These are phyloP conservation scores for Drosophila arizonae DNA, from an alignment of 1,140 invertebrate species.

Conservation along the genomic window DNA sequence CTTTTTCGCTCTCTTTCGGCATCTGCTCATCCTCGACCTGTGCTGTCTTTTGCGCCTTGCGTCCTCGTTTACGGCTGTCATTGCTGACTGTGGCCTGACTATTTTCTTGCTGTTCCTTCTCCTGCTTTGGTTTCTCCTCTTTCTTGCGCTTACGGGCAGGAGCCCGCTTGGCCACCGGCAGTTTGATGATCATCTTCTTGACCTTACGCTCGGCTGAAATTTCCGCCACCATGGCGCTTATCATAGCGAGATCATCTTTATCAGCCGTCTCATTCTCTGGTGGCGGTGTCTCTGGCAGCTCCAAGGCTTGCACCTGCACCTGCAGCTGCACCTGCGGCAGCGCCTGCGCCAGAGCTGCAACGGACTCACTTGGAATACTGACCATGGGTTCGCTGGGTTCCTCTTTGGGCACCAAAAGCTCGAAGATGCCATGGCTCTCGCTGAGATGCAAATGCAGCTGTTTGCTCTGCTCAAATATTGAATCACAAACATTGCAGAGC, in stretches of 20 bases:
- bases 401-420: constrained; percentile 60
- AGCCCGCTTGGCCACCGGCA: constrained; percentile 47
- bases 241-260: constrained; percentile 62
- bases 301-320: constrained; percentile 49
- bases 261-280: constrained; percentile 58
- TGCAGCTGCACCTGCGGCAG: constrained; percentile 19
- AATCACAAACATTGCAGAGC: constrained; percentile 58
- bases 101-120: constrained; percentile 1
- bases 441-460: constrained; percentile 61
- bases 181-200: constrained; percentile 64
- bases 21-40: neutral
- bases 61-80: constrained; percentile 23
- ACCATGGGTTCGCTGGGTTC: constrained; percentile 67
- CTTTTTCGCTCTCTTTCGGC: neutral
- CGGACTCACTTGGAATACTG: constrained; percentile 49
- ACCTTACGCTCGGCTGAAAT: constrained; percentile 58
- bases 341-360: neutral
- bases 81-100: constrained; percentile 5
- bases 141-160: constrained; percentile 38
- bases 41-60: constrained; percentile 18
- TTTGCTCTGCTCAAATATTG: constrained; percentile 61
- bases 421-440: constrained; percentile 63
- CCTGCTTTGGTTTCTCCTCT: constrained; percentile 18
- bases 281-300: constrained; percentile 61
- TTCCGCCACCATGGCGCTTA: constrained; percentile 58